Conservation (phyloP, 2,888 invertebrate species). For the Lasioglossum zephyrum region DNA sequence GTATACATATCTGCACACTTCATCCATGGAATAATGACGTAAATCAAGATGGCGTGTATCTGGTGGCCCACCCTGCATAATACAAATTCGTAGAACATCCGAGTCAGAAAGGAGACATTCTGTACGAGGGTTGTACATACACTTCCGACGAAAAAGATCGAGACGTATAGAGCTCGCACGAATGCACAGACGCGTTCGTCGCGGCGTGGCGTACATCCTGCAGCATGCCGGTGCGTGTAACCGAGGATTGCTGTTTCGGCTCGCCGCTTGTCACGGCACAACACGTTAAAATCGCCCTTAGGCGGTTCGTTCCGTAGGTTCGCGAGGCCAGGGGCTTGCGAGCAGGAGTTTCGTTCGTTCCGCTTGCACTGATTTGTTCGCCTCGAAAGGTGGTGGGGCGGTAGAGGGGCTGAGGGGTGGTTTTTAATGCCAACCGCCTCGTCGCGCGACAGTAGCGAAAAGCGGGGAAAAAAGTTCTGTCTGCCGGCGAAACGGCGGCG, state of each 20-base stretch:
- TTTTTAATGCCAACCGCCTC: constrained; percentile 64
- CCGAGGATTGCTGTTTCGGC: constrained; percentile 57
- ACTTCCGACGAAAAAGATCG: not conserved
- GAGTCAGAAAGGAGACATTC: too few relatives aligned
- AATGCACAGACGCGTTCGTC: not conserved
- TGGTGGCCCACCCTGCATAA: too few relatives aligned
- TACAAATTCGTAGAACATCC: too few relatives aligned
- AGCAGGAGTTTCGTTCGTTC: constrained; percentile 69
- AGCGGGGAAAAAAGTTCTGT: constrained; percentile 37
- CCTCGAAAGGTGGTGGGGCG: constrained; percentile 36
- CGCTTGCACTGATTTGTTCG: constrained; percentile 76
- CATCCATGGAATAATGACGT: too few relatives aligned
- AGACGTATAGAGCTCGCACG: not conserved
- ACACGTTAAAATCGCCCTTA: constrained; percentile 78
- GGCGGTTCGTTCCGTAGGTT: constrained; percentile 67
- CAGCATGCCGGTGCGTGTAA: constrained; percentile 3
- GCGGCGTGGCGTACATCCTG: not conserved
- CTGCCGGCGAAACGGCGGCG: constrained; percentile 20
- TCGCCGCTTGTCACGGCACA: constrained; percentile 75
- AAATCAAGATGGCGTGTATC: too few relatives aligned
- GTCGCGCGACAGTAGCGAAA: constrained; percentile 47
- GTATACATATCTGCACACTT: too few relatives aligned
- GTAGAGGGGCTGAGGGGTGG: not conserved
- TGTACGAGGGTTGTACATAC: not conserved
- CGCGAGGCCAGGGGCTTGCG: constrained; percentile 25